Evolutionary conservation across 2,888 invertebrate genomes (phyloP).

Genomic region (Lycocerus yunnanus): DNA sequence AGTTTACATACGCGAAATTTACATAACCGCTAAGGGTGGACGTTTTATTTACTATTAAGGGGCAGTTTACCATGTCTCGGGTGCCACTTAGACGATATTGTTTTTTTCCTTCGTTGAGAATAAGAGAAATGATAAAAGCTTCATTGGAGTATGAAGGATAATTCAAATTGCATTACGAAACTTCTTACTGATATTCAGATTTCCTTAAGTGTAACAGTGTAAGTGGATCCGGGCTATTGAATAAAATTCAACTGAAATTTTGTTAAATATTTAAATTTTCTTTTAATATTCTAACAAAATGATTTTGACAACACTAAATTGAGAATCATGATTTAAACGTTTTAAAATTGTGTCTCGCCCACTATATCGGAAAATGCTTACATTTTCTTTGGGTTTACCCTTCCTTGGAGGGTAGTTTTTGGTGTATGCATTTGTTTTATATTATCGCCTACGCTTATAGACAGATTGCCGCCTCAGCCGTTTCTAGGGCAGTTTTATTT

Average conservation of each 20-base stretch:
- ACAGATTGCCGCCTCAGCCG: constrained; percentile 29
- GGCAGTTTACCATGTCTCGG: neutral
- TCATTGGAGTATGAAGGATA: too few species aligned
- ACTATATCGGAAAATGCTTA: neutral
- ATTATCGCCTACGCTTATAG: constrained; percentile 27
- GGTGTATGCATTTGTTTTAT: neutral
- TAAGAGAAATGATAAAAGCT: too few species aligned
- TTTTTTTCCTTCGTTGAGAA: too few species aligned
- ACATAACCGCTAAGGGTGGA: too few species aligned
- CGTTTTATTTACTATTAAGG: too few species aligned
- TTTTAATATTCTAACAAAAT: neutral
- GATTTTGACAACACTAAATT: neutral
- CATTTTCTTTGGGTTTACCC: neutral
- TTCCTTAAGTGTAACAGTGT: neutral
- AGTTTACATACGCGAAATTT: neutral
- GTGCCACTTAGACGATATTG: too few species aligned
- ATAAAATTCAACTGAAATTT: neutral
- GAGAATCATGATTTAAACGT: neutral
- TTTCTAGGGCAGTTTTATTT: constrained; percentile 3
- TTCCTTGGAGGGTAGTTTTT: neutral
- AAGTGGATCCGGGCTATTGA: too few species aligned
- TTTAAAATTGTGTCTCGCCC: neutral
- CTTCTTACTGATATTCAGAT: neutral
- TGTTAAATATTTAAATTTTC: neutral
- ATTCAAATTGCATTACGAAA: too few species aligned